Evolutionary conservation across 2,888 invertebrate species (phyloP), one percentile per base, ranked within the genome.

Genomic region (Brenthis daphne): DNA sequence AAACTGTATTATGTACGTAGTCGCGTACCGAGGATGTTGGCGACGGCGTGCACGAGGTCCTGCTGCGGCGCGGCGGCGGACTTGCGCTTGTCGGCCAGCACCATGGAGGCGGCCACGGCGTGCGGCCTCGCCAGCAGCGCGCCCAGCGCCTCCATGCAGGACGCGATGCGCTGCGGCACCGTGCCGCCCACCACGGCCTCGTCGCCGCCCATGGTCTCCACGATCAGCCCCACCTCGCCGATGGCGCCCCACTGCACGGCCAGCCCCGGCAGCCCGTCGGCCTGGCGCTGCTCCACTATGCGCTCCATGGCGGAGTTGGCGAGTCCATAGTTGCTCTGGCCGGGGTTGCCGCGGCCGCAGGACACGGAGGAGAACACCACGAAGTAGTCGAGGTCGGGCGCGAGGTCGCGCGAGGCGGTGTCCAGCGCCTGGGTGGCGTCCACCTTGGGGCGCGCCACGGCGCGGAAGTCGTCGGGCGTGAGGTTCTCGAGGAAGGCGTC

Each of bases 221-320:
- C 90, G 71, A 99, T 95, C 68, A 99, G 94, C 65, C 99, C 99
- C 55, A 99, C 99, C 86, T 99, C 99, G 69, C 99, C 99, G 81
- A 99, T 97, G 71, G 99, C 99, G 76, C 99, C 99, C 99, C 99
- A 99, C 89, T 99, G 99, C 79, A 99, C 97, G 55, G 99, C 98
- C 63, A 96, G 85, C 33, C 85, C 99, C 37, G 98, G 98, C 76
- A 98, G 94, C 57, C 98, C 98, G 80, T 95, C 96, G 54, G 93
- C 94, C 88, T 96, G 96, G 68, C 98, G 95, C 71, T 94, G 95
- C 92, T 98, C 99, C 85, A 97, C 97, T 73, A 99, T 95, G 73
- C 99, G 95, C 91, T 99, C 99, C 99, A 99, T 99, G 57, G 96
- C 96, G 0, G 99, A 98, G 93, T 99, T 99, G 66, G 99, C 99